Percentiles rank a stretch among this genome's conserved stretches.
Conservation (phyloP, 2,797 vertebrate species). For the Molossus alvarezi region DNA sequence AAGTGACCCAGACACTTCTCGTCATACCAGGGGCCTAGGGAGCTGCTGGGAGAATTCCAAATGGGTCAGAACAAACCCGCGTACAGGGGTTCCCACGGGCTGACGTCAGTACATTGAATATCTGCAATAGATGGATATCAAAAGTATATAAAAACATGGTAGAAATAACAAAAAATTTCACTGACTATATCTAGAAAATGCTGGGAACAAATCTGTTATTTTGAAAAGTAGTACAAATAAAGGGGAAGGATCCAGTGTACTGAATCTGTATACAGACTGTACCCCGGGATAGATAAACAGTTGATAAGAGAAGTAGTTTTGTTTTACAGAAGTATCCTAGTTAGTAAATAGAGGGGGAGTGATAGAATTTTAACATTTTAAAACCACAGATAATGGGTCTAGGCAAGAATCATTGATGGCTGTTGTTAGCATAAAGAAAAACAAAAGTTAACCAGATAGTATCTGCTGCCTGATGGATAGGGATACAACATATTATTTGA, state of each 20-base stretch:
- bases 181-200: not conserved
- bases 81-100: not conserved
- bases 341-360: not conserved
- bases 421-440: not conserved
- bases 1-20: not conserved
- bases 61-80: not conserved
- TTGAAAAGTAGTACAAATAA: conserved; percentile 8
- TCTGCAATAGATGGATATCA: not conserved
- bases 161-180: not conserved
- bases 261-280: not conserved
- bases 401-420: not conserved
- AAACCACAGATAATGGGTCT: not conserved
- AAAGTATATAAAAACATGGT: not conserved
- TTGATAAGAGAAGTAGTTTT: not conserved
- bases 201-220: not conserved
- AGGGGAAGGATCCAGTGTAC: not conserved
- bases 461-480: not conserved
- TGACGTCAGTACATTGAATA: not conserved
- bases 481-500: not conserved
- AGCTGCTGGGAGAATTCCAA: not conserved
- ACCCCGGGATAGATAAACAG: not conserved
- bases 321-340: not conserved
- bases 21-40: not conserved
- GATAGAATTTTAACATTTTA: conserved; percentile 24
- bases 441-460: not conserved